phyloP scores from a whole-genome alignment of 2,113 vertebrate genomes.

The Rhineura floridana region DNA sequence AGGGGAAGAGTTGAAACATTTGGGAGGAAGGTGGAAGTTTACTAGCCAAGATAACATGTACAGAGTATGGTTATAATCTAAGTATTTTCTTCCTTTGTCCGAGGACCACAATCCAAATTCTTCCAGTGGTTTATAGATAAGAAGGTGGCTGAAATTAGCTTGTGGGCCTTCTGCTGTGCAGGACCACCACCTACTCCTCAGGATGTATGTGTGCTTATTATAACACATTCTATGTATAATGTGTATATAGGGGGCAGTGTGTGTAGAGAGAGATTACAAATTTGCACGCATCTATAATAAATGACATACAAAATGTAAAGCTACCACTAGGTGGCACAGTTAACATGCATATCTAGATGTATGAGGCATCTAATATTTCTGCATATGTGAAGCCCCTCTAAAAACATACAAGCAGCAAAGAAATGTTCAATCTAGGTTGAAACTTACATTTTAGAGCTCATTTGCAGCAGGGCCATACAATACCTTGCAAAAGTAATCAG shows the following conservation, averaged over 20 bases:
- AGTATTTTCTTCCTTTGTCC: not conserved
- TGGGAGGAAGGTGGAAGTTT: not conserved
- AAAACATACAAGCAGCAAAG: not conserved
- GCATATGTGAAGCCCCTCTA: not conserved
- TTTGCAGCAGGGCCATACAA: not conserved
- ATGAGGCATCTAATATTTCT: not conserved
- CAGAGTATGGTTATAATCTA: too few relatives aligned
- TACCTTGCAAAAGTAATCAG: too few relatives aligned
- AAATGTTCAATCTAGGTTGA: not conserved
- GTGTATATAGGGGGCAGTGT: too few relatives aligned
- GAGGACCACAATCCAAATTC: not conserved
- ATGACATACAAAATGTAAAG: not conserved
- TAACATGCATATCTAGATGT: not conserved
- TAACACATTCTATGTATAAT: not conserved
- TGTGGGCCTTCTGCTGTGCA: too few relatives aligned
- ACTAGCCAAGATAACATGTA: too few relatives aligned
- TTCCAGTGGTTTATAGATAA: not conserved
- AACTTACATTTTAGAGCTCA: not conserved
- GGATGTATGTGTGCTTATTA: not conserved
- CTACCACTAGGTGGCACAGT: conserved; percentile 19
- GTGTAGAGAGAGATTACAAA: too few relatives aligned
- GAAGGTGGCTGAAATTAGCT: too few relatives aligned
- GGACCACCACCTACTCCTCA: not conserved
- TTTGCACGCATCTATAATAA: too few relatives aligned
- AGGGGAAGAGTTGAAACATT: not conserved